These are phyloP conservation scores for Denticeps clupeoides DNA, from an alignment of 2,797 vertebrate genomes.

Conservation along the genomic window DNA sequence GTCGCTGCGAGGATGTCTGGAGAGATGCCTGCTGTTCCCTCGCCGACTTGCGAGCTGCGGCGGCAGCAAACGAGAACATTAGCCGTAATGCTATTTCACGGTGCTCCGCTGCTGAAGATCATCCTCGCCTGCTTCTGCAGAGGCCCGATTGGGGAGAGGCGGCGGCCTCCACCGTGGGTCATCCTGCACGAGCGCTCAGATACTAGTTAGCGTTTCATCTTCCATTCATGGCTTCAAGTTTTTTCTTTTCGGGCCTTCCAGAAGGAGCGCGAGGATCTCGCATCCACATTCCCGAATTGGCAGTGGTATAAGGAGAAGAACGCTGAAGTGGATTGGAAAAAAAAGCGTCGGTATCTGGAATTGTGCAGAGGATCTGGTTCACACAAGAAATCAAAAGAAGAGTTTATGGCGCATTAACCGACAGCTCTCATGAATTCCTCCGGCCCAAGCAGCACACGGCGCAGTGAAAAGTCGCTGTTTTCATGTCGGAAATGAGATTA, in stretches of 20 bases:
- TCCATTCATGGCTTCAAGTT: conserved; percentile 19
- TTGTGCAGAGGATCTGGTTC: conserved; percentile 1
- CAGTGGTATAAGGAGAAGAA: not conserved
- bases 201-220: conserved; percentile 31
- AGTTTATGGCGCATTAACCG: conserved; percentile 13
- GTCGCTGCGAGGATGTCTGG: conserved; percentile 12
- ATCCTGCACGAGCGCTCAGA: conserved; percentile 21
- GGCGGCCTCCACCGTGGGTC: conserved; percentile 19
- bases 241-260: conserved; percentile 17
- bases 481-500: too few species aligned
- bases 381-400: conserved; percentile 3
- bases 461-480: too few species aligned
- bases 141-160: conserved; percentile 16
- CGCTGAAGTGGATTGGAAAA: conserved; percentile 4
- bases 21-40: conserved; percentile 16
- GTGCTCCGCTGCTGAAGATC: conserved; percentile 30
- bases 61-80: conserved; percentile 31
- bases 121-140: conserved; percentile 17
- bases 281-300: conserved; percentile 5
- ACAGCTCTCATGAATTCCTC: conserved; percentile 8
- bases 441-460: not conserved
- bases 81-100: conserved; percentile 33
- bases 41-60: conserved; percentile 27
- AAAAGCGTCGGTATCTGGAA: not conserved
- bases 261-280: conserved; percentile 13